Evolutionary conservation across 1,140 invertebrate species (phyloP).

Genomic region (Drosophila lowei): DNA sequence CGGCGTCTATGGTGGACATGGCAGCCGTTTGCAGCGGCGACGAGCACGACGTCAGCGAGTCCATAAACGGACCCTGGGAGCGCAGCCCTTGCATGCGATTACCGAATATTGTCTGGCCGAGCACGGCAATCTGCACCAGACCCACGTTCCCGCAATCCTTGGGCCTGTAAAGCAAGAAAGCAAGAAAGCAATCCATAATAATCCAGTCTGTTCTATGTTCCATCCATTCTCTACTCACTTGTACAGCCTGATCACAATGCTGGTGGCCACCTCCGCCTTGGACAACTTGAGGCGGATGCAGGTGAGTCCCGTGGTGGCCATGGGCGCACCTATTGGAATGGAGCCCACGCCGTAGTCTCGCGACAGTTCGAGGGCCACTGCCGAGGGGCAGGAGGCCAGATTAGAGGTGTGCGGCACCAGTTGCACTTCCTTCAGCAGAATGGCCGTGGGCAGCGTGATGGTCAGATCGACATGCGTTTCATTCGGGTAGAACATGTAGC

Average conservation of each 20-base stretch:
- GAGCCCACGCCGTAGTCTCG: constrained; percentile 85
- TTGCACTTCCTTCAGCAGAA: constrained; percentile 94
- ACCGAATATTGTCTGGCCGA: constrained; percentile 89
- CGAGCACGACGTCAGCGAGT: constrained; percentile 47
- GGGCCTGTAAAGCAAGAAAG: constrained; percentile 87
- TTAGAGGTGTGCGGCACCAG: constrained; percentile 93
- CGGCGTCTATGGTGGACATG: constrained; percentile 50
- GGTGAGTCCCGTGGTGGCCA: constrained; percentile 92
- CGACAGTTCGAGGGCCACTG: constrained; percentile 92
- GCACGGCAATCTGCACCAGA: constrained; percentile 92
- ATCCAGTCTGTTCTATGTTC: no score
- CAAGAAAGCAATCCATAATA: constrained; percentile 43
- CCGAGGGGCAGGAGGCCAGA: constrained; percentile 94
- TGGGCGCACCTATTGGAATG: constrained; percentile 86
- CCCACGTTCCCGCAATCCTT: constrained; percentile 94
- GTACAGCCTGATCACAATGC: constrained; percentile 84
- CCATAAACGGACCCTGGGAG: constrained; percentile 40
- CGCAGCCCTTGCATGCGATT: constrained; percentile 59
- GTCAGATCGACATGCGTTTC: constrained; percentile 94
- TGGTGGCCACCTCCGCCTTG: constrained; percentile 90
- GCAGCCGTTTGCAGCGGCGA: constrained; percentile 24
- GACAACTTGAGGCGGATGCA: constrained; percentile 92
- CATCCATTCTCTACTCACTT: constrained; percentile 53
- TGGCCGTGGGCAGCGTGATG: constrained; percentile 94
- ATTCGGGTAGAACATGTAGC: constrained; percentile 96